Percentiles rank a stretch among this genome's conserved stretches.
Evolutionary conservation across 1,140 invertebrate genomes (phyloP).

Genomic region (Eriosoma lanigerum): DNA sequence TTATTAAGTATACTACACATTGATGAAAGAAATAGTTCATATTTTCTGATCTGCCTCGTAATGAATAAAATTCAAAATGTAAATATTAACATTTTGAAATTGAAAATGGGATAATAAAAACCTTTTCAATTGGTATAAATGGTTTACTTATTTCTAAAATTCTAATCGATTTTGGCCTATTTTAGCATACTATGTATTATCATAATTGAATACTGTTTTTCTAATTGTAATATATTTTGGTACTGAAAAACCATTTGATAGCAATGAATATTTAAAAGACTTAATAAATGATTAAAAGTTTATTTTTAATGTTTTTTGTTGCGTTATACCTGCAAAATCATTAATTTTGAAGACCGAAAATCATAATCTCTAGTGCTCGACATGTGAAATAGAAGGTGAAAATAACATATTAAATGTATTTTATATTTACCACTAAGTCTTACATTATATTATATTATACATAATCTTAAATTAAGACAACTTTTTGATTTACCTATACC

Average conservation of each 20-base stretch:
- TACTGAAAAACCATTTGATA: constrained; percentile 53
- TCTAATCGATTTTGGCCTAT: constrained; percentile 12
- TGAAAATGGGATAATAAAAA: constrained; percentile 33
- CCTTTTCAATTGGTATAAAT: constrained; percentile 2
- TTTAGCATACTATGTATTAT: background rate
- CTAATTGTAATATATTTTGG: constrained; percentile 55
- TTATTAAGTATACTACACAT: too few relatives aligned
- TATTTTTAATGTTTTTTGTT: constrained; percentile 54
- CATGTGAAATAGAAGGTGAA: constrained; percentile 53
- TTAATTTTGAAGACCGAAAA: constrained; percentile 54
- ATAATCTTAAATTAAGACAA: too few relatives aligned
- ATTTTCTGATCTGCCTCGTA: too few relatives aligned
- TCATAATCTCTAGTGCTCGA: constrained; percentile 53
- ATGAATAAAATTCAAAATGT: background rate
- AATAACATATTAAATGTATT: too few relatives aligned
- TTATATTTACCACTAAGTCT: too few relatives aligned
- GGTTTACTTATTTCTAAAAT: constrained; percentile 20
- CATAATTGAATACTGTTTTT: constrained; percentile 20
- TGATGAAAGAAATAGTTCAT: too few relatives aligned
- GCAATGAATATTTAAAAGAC: constrained; percentile 53
- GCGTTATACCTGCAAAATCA: constrained; percentile 55
- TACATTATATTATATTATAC: too few relatives aligned
- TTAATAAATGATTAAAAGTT: constrained; percentile 53
- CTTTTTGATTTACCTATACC: too few relatives aligned
- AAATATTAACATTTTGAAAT: constrained; percentile 53